phyloP scores from a whole-genome alignment of 2,888 invertebrate species.

The Thysanoteuthis rhombus region DNA sequence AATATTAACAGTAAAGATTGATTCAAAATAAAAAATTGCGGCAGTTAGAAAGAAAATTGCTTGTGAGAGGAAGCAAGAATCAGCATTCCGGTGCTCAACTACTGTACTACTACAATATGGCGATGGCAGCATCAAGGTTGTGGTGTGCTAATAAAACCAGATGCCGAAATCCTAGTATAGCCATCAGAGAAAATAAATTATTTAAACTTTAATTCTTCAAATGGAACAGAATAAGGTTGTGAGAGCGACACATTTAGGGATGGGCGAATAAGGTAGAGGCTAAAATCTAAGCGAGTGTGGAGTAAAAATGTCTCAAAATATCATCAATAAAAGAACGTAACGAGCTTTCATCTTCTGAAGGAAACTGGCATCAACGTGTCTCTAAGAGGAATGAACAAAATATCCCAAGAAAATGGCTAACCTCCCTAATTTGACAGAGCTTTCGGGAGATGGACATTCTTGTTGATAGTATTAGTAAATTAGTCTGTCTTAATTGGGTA shows the following conservation, averaged over 20 bases:
- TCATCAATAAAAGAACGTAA: background rate
- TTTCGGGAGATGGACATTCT: background rate
- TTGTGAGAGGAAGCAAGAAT: background rate
- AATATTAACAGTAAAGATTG: background rate
- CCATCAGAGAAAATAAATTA: background rate
- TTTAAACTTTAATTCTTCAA: constrained; percentile 12
- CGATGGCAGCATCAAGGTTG: constrained; percentile 12
- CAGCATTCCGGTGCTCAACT: background rate
- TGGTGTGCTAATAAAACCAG: background rate
- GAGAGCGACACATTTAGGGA: background rate
- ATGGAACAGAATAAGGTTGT: background rate
- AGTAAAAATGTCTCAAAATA: too few relatives aligned
- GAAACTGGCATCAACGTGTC: background rate
- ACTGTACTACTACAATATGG: background rate
- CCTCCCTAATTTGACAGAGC: background rate
- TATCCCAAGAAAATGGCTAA: background rate
- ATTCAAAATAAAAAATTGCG: background rate
- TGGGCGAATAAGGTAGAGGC: background rate
- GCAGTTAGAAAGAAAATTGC: background rate
- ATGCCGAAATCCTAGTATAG: background rate
- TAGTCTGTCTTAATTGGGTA: background rate
- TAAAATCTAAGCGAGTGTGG: background rate
- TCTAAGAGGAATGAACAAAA: background rate
- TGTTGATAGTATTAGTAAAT: background rate
- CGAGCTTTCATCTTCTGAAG: background rate